Percentiles rank a stretch among this genome's conserved stretches.
Conservation (phyloP, 2,888 invertebrate species). For the Andricus curvator region DNA sequence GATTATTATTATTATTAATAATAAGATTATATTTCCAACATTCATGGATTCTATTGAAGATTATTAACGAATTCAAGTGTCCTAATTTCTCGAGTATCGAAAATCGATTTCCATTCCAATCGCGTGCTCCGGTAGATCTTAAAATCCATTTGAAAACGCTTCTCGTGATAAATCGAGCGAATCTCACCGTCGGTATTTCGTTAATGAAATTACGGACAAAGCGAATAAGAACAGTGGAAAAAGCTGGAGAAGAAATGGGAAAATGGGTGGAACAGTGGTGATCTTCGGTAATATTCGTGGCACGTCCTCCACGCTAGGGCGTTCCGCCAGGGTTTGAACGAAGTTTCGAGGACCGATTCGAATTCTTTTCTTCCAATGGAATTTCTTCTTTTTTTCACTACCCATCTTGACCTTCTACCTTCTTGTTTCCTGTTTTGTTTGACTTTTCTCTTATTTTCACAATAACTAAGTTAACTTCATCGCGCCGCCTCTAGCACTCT, state of each 20-base stretch:
- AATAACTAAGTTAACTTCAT: slow-evolving; percentile 1
- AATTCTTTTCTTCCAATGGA: slow-evolving; percentile 46
- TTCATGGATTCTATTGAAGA: not conserved
- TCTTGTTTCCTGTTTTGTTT: slow-evolving; percentile 51
- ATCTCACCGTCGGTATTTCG: slow-evolving; percentile 56
- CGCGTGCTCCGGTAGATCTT: slow-evolving; percentile 46
- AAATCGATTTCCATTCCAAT: slow-evolving; percentile 32
- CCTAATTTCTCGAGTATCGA: not conserved
- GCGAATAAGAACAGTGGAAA: slow-evolving; percentile 48
- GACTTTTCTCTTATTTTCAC: slow-evolving; percentile 48
- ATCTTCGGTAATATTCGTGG: slow-evolving; percentile 60
- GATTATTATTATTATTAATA: too few relatives aligned
- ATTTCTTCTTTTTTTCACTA: slow-evolving; percentile 45
- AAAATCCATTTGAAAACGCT: slow-evolving; percentile 53
- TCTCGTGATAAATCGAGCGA: slow-evolving; percentile 55
- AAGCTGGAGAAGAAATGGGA: slow-evolving; percentile 47
- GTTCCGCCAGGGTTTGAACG: slow-evolving; percentile 52
- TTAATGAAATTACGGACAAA: slow-evolving; percentile 61
- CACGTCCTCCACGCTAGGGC: slow-evolving; percentile 57
- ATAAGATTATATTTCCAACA: too few relatives aligned
- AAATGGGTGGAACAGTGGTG: slow-evolving; percentile 50
- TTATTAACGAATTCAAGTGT: not conserved
- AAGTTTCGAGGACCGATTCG: slow-evolving; percentile 52
- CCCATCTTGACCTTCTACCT: slow-evolving; percentile 47
- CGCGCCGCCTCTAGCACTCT: slow-evolving; percentile 34